Evolutionary conservation across 2,888 invertebrate genomes (phyloP).

Genomic region (Ametastegia equiseti): DNA sequence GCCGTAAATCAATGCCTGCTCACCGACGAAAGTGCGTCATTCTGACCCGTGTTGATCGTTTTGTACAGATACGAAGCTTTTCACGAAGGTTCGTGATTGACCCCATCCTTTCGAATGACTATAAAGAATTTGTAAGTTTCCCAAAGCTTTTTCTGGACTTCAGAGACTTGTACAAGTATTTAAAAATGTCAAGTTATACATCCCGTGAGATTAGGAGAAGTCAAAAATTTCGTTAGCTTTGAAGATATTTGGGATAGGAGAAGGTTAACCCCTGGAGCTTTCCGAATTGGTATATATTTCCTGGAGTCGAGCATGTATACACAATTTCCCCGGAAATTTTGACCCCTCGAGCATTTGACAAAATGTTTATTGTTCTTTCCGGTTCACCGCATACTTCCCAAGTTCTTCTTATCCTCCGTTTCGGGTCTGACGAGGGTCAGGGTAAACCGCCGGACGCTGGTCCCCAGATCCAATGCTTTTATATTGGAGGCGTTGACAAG

Average conservation of each 20-base stretch:
- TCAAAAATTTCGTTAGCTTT: background rate
- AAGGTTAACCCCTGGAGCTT: background rate
- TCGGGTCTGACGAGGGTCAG: constrained; percentile 28
- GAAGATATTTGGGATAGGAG: background rate
- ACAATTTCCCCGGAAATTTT: background rate
- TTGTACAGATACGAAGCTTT: too few relatives aligned
- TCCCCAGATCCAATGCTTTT: constrained; percentile 23
- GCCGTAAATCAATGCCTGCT: too few relatives aligned
- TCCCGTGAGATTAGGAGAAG: too few relatives aligned
- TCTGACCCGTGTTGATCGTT: too few relatives aligned
- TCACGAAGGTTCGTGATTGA: too few relatives aligned
- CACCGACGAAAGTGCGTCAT: too few relatives aligned
- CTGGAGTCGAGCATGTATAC: background rate
- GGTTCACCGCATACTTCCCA: constrained; percentile 11
- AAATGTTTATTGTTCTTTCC: constrained; percentile 34
- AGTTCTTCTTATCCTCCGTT: background rate
- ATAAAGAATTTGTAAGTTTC: too few relatives aligned
- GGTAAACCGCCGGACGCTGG: background rate
- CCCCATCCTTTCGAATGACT: too few relatives aligned
- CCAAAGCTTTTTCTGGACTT: too few relatives aligned
- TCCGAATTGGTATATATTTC: background rate
- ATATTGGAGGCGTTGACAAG: constrained; percentile 20
- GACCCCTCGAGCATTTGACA: background rate
- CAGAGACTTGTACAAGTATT: too few relatives aligned
- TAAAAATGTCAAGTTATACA: too few relatives aligned